Conservation (phyloP, 2,113 vertebrate genomes). For the Acinonyx jubatus region DNA sequence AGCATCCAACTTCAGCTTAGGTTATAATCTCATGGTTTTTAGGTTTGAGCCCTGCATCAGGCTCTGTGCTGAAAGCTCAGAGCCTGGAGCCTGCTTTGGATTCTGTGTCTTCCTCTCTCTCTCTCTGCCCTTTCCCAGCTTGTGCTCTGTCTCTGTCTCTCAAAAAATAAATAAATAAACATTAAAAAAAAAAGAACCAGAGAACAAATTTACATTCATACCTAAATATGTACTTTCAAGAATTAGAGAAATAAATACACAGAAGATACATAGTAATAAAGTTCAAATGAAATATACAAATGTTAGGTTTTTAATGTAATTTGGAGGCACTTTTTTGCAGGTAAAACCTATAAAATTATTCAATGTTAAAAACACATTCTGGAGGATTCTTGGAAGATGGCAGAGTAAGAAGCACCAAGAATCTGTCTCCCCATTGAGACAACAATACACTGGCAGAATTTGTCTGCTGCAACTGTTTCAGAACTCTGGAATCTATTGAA, state of each 20-base stretch:
- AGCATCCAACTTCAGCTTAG: no score
- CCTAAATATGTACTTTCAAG: neutral
- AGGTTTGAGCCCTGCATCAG: no score
- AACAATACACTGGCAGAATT: neutral
- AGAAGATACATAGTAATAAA: neutral
- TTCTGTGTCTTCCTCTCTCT: no score
- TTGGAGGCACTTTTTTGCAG: neutral
- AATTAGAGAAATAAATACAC: neutral
- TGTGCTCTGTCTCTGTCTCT: no score
- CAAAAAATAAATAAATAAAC: no score
- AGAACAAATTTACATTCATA: neutral
- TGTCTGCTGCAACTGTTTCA: neutral
- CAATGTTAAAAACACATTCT: neutral
- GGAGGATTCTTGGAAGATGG: neutral
- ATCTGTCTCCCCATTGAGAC: neutral
- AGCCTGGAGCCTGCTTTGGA: no score
- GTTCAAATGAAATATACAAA: neutral
- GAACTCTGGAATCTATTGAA: neutral
- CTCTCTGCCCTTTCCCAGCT: no score
- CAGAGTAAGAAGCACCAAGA: neutral
- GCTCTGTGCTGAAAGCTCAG: no score
- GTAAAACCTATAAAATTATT: neutral
- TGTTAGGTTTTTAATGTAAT: neutral
- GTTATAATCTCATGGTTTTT: no score
- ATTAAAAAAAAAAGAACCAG: neutral